Conservation (phyloP, 2,888 invertebrate species). For the Poecilus cupreus region DNA sequence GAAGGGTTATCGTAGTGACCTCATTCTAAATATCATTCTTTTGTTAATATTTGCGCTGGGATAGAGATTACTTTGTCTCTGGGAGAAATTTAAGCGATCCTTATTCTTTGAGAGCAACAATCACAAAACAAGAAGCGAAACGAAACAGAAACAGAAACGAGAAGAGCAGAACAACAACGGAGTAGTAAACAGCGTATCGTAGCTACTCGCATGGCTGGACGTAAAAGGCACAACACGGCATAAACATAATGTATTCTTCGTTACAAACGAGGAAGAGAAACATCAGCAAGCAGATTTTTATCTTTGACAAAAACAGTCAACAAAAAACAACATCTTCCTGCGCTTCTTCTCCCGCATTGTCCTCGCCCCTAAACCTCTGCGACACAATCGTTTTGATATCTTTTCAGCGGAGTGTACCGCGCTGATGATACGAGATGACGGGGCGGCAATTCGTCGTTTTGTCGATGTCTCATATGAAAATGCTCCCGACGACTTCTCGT, state of each 20-base stretch:
- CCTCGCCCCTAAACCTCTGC: not conserved
- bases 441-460: not conserved
- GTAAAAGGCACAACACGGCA: conserved; percentile 42
- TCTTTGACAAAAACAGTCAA: conserved; percentile 48
- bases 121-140: conserved; percentile 31
- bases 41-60: not conserved
- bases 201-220: conserved; percentile 50
- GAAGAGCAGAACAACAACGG: conserved; percentile 7
- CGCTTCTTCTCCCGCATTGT: not conserved
- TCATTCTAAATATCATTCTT: too few relatives aligned
- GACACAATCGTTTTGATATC: not conserved
- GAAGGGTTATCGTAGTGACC: too few relatives aligned
- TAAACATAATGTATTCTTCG: conserved; percentile 45
- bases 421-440: not conserved
- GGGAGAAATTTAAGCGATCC: conserved; percentile 8
- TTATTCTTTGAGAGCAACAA: conserved; percentile 22
- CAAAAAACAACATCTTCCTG: conserved; percentile 24
- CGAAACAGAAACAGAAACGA: conserved; percentile 15
- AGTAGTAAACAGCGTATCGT: conserved; percentile 40
- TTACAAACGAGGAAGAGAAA: conserved; percentile 48
- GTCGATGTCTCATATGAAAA: not conserved
- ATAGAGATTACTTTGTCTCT: not conserved
- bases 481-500: not conserved
- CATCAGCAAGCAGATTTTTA: conserved; percentile 46
- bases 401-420: not conserved